phyloP scores from a whole-genome alignment of 2,888 invertebrate species.

The Agonum fuliginosum region DNA sequence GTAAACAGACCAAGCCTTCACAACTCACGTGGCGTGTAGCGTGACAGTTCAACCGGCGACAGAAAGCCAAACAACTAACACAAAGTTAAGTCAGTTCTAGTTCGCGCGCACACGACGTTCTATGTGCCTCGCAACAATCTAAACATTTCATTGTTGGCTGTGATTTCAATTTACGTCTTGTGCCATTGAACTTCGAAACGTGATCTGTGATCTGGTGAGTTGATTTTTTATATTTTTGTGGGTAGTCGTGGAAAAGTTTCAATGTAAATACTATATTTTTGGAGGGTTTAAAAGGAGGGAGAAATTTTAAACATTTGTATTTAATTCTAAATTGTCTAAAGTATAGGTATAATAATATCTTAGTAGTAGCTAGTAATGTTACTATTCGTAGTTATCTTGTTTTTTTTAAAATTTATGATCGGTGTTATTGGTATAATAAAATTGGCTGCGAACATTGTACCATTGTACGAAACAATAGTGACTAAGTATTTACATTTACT shows the following conservation, averaged over 20 bases:
- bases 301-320: too few relatives aligned
- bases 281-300: too few relatives aligned
- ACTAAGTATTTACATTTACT: too few relatives aligned
- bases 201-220: conserved; percentile 1
- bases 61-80: not conserved
- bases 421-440: too few relatives aligned
- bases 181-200: not conserved
- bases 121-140: conserved; percentile 9
- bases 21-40: conserved; percentile 43
- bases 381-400: too few relatives aligned
- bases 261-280: too few relatives aligned
- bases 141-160: not conserved
- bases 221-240: not conserved
- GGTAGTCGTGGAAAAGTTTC: not conserved
- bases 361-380: too few relatives aligned
- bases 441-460: too few relatives aligned
- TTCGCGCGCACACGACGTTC: not conserved
- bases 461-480: too few relatives aligned
- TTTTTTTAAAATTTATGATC: too few relatives aligned
- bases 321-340: too few relatives aligned
- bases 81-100: conserved; percentile 1
- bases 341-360: too few relatives aligned
- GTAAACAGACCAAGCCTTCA: not conserved
- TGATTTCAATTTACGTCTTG: not conserved
- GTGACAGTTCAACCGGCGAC: conserved; percentile 8